Conservation (phyloP, 2,113 vertebrate species). For the Psittacula cyanocephala region DNA sequence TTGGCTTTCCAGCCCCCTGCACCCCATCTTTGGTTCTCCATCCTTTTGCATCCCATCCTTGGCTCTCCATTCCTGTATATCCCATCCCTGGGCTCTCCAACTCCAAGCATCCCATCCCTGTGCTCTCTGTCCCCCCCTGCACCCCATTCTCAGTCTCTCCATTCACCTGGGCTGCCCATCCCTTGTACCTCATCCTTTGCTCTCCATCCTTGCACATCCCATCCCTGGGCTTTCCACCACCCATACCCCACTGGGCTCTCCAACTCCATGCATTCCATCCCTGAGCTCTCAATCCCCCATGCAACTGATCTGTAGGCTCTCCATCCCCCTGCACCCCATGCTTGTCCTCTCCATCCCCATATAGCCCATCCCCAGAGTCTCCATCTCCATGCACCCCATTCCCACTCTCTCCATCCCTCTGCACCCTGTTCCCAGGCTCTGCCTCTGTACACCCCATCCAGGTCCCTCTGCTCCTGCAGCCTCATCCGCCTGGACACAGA, state of each 20-base stretch:
- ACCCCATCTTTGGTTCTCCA: neutral
- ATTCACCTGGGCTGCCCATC: neutral
- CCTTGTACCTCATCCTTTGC: rapidly evolving
- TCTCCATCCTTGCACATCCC: neutral
- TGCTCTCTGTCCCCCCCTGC: no score
- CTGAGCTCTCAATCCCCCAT: rapidly evolving
- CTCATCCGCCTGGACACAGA: rapidly evolving
- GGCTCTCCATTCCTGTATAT: neutral
- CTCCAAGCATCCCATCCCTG: rapidly evolving
- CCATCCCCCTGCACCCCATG: no score
- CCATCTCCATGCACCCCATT: neutral
- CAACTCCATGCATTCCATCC: neutral
- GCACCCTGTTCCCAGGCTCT: neutral
- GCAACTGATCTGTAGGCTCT: neutral
- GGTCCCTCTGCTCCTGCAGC: neutral
- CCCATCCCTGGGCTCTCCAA: neutral
- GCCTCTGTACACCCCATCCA: neutral
- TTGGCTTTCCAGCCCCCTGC: neutral
- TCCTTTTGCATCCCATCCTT: rapidly evolving
- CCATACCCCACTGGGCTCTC: no score
- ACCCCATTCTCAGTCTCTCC: neutral
- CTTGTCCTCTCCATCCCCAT: neutral
- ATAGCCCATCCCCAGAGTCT: neutral
- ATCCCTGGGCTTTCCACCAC: neutral
- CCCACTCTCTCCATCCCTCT: no score